Base-by-base conservation (phyloP, 2,797 vertebrate genomes). In the Neosalanx taihuensis region DNA sequence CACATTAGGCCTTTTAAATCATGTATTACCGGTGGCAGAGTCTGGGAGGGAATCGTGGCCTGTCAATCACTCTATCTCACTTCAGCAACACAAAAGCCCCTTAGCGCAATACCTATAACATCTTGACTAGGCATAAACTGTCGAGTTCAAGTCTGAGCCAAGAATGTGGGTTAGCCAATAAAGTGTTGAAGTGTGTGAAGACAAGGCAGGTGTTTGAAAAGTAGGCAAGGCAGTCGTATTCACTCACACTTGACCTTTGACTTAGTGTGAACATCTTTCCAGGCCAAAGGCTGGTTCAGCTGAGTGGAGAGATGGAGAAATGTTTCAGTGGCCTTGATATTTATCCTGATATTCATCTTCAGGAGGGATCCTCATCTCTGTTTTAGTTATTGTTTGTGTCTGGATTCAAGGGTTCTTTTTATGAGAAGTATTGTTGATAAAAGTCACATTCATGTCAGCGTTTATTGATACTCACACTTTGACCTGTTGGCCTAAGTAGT, bases 401-500 rank as follows among this genome's bases (percentile, higher is more conserved):
- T 49, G 10, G 6, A 63, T n/a, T 64, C 62, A 64, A 64, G 33
- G 58, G 7, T 23, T 58, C 56, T 13, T 60, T 26, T 60, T 33
- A 10, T n/a, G 13, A 20, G 72, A 64, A 3, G 26, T 76, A 75
- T 72, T 66, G 23, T 69, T 33, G 73, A 51, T 71, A 31, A 31
- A 10, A 61, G 29, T 78, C 70, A 65, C 73, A 71, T 78, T 71
- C 82, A 82, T 67, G 56, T 18, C 67, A 70, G 29, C 35, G 70
- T 56, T 60, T 66, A 30, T 15, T 49, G 64, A 62, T 33, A 62
- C 71, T 56, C 33, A 30, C 66, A 33, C 71, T 72, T 77, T 79
- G 12, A 80, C 69, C 61, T 73, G 31, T 74, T 57, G 70, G 76
- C 78, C 85, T 76, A 85, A 73, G 80, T 77, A 81, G 29, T 56